Conservation (phyloP, 2,888 invertebrate species). For the Drosophila quinaria region DNA sequence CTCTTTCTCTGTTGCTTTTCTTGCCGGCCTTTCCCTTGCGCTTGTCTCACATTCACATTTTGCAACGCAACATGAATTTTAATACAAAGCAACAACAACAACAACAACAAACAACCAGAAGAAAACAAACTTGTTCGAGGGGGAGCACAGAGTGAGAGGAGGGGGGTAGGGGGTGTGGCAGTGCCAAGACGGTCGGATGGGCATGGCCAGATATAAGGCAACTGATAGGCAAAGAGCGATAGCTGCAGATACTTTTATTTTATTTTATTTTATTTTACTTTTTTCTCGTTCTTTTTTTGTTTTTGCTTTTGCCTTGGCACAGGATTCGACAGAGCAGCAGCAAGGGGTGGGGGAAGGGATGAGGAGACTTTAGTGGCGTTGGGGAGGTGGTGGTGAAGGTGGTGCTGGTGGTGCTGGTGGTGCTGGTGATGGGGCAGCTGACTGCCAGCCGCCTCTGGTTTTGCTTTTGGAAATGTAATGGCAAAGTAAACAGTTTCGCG, state of each 20-base stretch:
- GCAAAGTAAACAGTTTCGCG: conserved; percentile 75
- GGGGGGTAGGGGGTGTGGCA: conserved; percentile 6
- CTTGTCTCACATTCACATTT: conserved; percentile 49
- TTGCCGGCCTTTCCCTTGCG: conserved; percentile 33
- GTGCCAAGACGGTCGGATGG: conserved; percentile 38
- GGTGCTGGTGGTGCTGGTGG: neutral
- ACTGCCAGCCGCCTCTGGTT: conserved; percentile 59
- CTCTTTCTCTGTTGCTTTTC: conserved; percentile 29
- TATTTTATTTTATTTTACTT: conserved; percentile 44
- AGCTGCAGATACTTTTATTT: conserved; percentile 63
- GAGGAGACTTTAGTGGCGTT: neutral
- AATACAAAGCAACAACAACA: conserved; percentile 48
- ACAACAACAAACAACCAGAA: conserved; percentile 22
- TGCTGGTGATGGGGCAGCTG: conserved; percentile 16
- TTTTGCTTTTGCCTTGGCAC: conserved; percentile 27
- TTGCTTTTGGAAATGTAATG: conserved; percentile 67
- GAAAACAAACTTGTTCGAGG: conserved; percentile 51
- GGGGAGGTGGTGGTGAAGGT: neutral
- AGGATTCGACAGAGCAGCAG: conserved; percentile 30
- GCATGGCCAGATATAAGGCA: conserved; percentile 57
- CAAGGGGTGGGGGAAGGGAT: neutral
- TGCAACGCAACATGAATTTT: conserved; percentile 64
- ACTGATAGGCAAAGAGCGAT: conserved; percentile 61
- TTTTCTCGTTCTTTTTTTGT: conserved; percentile 5
- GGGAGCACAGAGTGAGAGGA: neutral